Base-by-base conservation (phyloP, 1,140 invertebrate genomes). In the Elymnias hypermnestra region DNA sequence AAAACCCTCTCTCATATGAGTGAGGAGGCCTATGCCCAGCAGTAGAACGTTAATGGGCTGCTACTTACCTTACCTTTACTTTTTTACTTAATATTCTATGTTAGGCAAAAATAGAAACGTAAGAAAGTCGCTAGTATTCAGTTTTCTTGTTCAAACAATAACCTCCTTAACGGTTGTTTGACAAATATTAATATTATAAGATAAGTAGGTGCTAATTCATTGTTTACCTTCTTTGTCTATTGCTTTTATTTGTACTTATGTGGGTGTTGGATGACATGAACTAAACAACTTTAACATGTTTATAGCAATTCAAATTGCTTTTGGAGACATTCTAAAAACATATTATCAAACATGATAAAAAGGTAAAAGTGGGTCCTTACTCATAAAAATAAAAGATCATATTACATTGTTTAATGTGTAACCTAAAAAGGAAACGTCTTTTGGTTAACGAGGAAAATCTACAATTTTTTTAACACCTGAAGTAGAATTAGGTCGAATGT, bases 251-350 rank as follows among this genome's bases (percentile, higher is more conserved):
- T 29, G 13, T 13, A 1, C 3, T 12, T 4, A 29, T 13, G 26
- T 29, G 26, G 26, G 26, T 13, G 26, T 33, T 6, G n/a, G 31
- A 33, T 33, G 13, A 33, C 31, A 33, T 33, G 31, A 7, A 15
- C 14, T n/a, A n/a, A 17, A 33, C 31, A 33, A 33, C 31, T 8
- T 33, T 33, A 17, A 8, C 31, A 33, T 17, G 17, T 5, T 17
- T 33, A 15, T 1, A 7, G 5, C 8, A 28, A 28, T 0, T 12
- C 8, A 28, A 28, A 9, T 9, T 7, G 25, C 10, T 9, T 31
- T 3, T 13, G 9, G 28, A 13, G 1, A 31, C 12, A 1, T 26
- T n/a, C n/a, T 3, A 26, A n/a, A 26, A 26, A 26, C 6, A 3
- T 4, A 25, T 6, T 8, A 25, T 3, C 3, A 26, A 1, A 26